phyloP scores from a whole-genome alignment of 2,888 invertebrate genomes.

The Drosophila leonis region DNA sequence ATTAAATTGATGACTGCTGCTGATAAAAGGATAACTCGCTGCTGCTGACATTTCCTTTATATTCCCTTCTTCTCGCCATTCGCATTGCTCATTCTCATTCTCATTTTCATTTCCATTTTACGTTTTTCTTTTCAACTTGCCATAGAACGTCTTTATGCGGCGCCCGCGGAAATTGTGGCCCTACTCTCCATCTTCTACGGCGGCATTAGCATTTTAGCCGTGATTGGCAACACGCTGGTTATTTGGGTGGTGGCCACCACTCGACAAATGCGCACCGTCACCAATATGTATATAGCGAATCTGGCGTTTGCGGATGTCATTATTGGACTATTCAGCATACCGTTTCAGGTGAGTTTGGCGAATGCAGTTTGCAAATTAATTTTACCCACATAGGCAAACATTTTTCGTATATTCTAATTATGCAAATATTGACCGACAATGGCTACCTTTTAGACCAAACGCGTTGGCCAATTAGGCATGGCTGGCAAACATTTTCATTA shows the following conservation, averaged over 20 bases:
- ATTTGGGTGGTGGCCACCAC: constrained; percentile 94
- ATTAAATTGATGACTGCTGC: constrained; percentile 3
- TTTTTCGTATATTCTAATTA: constrained; percentile 43
- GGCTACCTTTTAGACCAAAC: neutral
- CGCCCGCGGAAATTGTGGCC: constrained; percentile 90
- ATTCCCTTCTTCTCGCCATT: neutral
- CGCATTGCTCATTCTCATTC: neutral
- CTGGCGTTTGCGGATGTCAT: constrained; percentile 94
- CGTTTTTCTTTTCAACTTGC: constrained; percentile 7
- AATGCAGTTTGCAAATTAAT: constrained; percentile 31
- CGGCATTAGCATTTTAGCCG: constrained; percentile 92
- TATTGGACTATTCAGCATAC: constrained; percentile 94
- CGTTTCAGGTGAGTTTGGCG: constrained; percentile 88
- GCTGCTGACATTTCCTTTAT: neutral
- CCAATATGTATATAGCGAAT: constrained; percentile 94
- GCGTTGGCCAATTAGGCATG: constrained; percentile 22
- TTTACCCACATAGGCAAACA: constrained; percentile 19
- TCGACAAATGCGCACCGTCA: constrained; percentile 92
- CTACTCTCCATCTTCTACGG: constrained; percentile 93
- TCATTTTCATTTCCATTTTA: constrained; percentile 21
- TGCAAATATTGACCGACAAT: constrained; percentile 31
- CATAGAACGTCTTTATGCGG: constrained; percentile 88
- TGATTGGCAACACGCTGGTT: constrained; percentile 93
- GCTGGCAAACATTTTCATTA: constrained; percentile 39
- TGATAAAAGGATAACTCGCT: neutral